These are phyloP conservation scores for Hecatera dysodea DNA, from an alignment of 2,888 invertebrate genomes.

Conservation along the genomic window DNA sequence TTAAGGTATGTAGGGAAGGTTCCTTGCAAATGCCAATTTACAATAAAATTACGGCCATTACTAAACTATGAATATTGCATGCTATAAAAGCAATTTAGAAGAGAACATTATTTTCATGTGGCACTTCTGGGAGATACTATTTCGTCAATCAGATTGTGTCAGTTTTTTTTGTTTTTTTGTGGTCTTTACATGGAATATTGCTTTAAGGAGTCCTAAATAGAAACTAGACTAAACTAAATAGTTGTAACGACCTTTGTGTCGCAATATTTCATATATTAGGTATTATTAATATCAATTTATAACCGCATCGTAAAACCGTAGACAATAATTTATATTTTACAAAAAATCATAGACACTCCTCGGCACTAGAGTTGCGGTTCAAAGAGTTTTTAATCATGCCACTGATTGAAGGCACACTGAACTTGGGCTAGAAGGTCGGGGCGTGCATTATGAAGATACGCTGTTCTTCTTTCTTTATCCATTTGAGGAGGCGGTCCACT, in stretches of 20 bases:
- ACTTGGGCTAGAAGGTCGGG: constrained; percentile 93
- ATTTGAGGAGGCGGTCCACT: constrained; percentile 96
- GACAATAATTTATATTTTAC: constrained; percentile 26
- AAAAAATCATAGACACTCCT: constrained; percentile 63
- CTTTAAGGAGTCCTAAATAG: neutral
- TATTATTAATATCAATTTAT: constrained; percentile 31
- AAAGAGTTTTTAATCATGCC: constrained; percentile 80
- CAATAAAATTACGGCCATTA: neutral
- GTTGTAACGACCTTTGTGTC: neutral
- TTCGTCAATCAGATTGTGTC: constrained; percentile 2
- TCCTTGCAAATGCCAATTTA: no score
- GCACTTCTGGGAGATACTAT: constrained; percentile 49
- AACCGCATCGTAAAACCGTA: constrained; percentile 25
- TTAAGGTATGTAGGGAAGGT: no score
- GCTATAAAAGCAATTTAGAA: neutral
- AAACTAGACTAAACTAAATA: neutral
- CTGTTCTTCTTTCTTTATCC: constrained; percentile 98
- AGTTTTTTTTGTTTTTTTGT: no score
- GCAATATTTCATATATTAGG: no score
- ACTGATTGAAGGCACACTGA: constrained; percentile 73
- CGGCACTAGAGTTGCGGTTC: constrained; percentile 73
- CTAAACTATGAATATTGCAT: constrained; percentile 1
- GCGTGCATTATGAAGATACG: constrained; percentile 97
- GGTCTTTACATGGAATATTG: neutral
- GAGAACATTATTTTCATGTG: constrained; percentile 16